Conservation (phyloP, 2,888 invertebrate genomes). For the Phanerotoma sp. region DNA sequence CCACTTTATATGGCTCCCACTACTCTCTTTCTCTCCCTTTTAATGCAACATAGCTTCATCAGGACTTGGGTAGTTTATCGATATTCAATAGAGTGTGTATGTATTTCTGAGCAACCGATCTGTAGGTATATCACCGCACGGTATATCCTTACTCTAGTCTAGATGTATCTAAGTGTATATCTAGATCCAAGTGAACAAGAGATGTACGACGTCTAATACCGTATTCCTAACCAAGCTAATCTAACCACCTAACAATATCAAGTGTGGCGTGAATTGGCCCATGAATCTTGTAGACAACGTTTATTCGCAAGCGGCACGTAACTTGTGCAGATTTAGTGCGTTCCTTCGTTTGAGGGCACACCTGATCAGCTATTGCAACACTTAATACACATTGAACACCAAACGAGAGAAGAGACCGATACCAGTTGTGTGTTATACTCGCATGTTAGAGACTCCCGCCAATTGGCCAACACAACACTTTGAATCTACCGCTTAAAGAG, state of each 20-base stretch:
- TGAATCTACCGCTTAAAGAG: constrained; percentile 7
- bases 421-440: constrained; percentile 7
- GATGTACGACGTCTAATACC: constrained; percentile 41
- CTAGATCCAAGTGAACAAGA: constrained; percentile 19
- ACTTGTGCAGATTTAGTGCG: constrained; percentile 48
- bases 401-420: neutral
- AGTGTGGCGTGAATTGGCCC: constrained; percentile 45
- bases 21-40: constrained; percentile 5
- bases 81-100: neutral
- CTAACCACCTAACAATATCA: constrained; percentile 43
- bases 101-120: neutral
- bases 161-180: constrained; percentile 11
- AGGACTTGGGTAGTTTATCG: neutral
- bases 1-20: constrained; percentile 26
- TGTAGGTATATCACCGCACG: constrained; percentile 6
- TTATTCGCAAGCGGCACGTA: constrained; percentile 46
- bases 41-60: constrained; percentile 6
- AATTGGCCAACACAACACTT: constrained; percentile 3
- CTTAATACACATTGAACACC: no score
- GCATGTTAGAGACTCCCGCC: neutral
- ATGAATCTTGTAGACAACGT: constrained; percentile 45
- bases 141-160: neutral
- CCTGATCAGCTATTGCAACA: constrained; percentile 32
- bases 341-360: constrained; percentile 40
- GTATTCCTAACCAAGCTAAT: constrained; percentile 43